These are phyloP conservation scores for Calycopis cecrops DNA, from an alignment of 1,140 invertebrate genomes.

Conservation along the genomic window DNA sequence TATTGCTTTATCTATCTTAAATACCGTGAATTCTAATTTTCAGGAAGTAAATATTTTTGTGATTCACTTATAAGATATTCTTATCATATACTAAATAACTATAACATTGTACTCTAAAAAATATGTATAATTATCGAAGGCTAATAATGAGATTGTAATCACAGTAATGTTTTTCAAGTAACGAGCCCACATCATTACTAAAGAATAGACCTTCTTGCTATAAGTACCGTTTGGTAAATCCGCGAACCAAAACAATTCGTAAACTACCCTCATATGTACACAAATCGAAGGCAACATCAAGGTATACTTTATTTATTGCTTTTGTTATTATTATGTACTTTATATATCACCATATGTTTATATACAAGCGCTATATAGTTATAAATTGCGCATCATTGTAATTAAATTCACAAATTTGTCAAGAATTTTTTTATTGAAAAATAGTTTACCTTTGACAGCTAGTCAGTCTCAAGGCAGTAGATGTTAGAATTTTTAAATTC, in stretches of 20 bases:
- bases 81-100: slow-evolving; percentile 72
- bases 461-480: slow-evolving; percentile 61
- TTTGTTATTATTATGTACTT: slow-evolving; percentile 70
- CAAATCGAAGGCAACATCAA: slow-evolving; percentile 68
- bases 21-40: slow-evolving; percentile 65
- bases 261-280: slow-evolving; percentile 60
- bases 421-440: slow-evolving; percentile 31
- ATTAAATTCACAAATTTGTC: slow-evolving; percentile 34
- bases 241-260: slow-evolving; percentile 45
- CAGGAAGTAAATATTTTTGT: slow-evolving; percentile 72
- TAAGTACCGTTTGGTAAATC: slow-evolving; percentile 33
- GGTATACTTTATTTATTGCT: slow-evolving; percentile 75
- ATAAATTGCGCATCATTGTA: slow-evolving; percentile 7
- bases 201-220: slow-evolving; percentile 56
- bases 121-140: slow-evolving; percentile 75
- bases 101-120: slow-evolving; percentile 75
- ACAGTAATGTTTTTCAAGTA: slow-evolving; percentile 72
- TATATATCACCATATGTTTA: slow-evolving; percentile 67
- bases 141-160: slow-evolving; percentile 73
- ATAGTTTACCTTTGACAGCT: slow-evolving; percentile 37
- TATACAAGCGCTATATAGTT: slow-evolving; percentile 49
- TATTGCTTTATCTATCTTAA: slow-evolving; percentile 64
- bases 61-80: slow-evolving; percentile 65
- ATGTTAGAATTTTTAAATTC: slow-evolving; percentile 23
- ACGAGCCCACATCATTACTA: slow-evolving; percentile 68